A percentile compares a stretch with the other conserved stretches of the same genome.
Conservation (phyloP, 2,888 invertebrate species). For the Euzophera pinguis region DNA sequence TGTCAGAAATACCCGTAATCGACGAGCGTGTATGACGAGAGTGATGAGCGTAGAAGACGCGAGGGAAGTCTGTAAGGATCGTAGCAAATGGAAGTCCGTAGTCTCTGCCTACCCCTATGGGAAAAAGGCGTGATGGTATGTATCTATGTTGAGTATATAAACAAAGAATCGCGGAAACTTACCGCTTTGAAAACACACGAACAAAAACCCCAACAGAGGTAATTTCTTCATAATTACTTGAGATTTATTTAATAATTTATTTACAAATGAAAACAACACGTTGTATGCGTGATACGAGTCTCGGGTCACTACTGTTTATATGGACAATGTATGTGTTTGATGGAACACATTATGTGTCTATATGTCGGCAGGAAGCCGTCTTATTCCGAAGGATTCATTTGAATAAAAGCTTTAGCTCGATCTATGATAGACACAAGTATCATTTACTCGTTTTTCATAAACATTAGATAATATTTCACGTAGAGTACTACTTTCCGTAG, state of each 20-base stretch:
- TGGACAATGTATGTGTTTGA: slow-evolving; percentile 1
- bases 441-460: no score
- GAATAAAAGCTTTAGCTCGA: not conserved
- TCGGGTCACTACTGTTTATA: not conserved
- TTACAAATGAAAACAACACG: not conserved
- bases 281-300: not conserved
- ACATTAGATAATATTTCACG: no score
- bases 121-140: no score
- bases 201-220: not conserved
- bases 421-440: not conserved
- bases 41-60: no score
- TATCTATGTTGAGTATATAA: no score
- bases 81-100: no score
- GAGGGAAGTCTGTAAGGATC: no score
- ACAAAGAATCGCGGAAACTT: not conserved
- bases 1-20: no score
- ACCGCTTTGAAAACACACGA: not conserved
- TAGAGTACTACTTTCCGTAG: no score
- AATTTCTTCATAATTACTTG: not conserved
- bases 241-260: not conserved
- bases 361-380: slow-evolving; percentile 2
- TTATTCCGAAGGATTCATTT: slow-evolving; percentile 8
- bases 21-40: no score
- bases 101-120: no score
- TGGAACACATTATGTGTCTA: not conserved